Percentiles rank a stretch among this genome's conserved stretches.
These are phyloP conservation scores for Scelioninae gen. 2 DNA, from an alignment of 2,888 invertebrate genomes.

Conservation along the genomic window DNA sequence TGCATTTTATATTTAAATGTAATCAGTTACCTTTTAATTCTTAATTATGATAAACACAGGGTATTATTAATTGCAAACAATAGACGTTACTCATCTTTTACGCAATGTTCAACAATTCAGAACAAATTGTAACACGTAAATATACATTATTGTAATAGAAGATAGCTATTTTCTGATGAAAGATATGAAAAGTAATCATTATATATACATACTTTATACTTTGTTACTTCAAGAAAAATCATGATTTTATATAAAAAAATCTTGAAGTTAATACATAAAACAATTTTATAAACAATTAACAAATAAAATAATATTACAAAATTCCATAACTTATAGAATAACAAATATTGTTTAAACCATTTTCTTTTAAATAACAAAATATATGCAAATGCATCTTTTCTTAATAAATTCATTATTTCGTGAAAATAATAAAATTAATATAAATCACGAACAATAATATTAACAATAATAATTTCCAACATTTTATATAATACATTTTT, in stretches of 20 bases:
- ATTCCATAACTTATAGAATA: not conserved
- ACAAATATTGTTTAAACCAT: too few species aligned
- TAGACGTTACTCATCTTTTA: not conserved
- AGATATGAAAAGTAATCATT: too few species aligned
- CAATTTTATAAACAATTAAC: too few species aligned
- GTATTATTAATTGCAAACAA: not conserved
- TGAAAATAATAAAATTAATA: too few species aligned
- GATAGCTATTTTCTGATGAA: not conserved
- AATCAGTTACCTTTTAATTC: not conserved
- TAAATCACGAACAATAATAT: too few species aligned
- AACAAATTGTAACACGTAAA: constrained; percentile 3
- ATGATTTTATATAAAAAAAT: not conserved
- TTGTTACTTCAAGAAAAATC: not conserved
- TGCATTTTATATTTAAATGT: not conserved
- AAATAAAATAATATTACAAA: too few species aligned
- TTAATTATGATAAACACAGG: not conserved
- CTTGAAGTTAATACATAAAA: too few species aligned
- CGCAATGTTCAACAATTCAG: constrained; percentile 5
- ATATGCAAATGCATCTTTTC: too few species aligned
- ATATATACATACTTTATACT: not conserved
- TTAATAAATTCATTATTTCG: too few species aligned
- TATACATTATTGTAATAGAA: not conserved
- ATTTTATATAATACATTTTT: too few species aligned
- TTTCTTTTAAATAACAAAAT: too few species aligned
- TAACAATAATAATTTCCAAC: too few species aligned